Percentiles rank a stretch among this genome's conserved stretches.
phyloP scores from a whole-genome alignment of 2,888 invertebrate genomes.

The Mellilla xanthometata region DNA sequence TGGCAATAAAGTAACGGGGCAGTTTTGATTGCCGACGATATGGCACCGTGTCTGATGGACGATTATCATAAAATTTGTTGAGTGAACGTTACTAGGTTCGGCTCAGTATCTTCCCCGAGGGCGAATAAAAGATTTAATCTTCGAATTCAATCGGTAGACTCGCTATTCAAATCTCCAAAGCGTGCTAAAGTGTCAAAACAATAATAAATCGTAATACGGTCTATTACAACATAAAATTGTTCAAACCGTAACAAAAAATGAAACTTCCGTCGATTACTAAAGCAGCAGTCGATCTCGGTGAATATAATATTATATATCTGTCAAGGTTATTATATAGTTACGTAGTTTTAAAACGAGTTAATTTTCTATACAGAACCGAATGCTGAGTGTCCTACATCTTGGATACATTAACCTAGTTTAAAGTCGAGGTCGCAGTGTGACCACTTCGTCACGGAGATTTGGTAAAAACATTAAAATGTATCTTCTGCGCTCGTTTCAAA shows the following conservation, averaged over 20 bases:
- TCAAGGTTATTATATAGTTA: constrained; percentile 52
- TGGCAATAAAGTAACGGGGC: constrained; percentile 19
- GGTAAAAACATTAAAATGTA: constrained; percentile 25
- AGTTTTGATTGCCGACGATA: constrained; percentile 22
- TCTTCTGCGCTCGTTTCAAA: background rate
- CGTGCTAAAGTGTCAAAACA: background rate
- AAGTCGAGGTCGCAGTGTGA: constrained; percentile 56
- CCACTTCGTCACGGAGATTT: constrained; percentile 53
- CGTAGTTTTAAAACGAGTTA: constrained; percentile 41
- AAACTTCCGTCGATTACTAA: constrained; percentile 43
- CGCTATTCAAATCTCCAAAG: constrained; percentile 8
- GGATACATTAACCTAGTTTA: constrained; percentile 73
- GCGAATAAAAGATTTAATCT: constrained; percentile 1
- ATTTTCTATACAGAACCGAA: constrained; percentile 54
- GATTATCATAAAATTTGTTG: constrained; percentile 29
- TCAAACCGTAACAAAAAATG: constrained; percentile 9
- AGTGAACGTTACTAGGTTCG: constrained; percentile 15
- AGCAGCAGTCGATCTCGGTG: constrained; percentile 35
- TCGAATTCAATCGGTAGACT: background rate
- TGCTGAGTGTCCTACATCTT: constrained; percentile 61
- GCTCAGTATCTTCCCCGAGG: constrained; percentile 9
- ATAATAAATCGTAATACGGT: constrained; percentile 8
- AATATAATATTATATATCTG: constrained; percentile 46
- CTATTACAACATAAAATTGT: background rate
- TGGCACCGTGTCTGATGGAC: constrained; percentile 23